phyloP scores from a whole-genome alignment of 2,888 invertebrate genomes.

The Tiphia femorata region DNA sequence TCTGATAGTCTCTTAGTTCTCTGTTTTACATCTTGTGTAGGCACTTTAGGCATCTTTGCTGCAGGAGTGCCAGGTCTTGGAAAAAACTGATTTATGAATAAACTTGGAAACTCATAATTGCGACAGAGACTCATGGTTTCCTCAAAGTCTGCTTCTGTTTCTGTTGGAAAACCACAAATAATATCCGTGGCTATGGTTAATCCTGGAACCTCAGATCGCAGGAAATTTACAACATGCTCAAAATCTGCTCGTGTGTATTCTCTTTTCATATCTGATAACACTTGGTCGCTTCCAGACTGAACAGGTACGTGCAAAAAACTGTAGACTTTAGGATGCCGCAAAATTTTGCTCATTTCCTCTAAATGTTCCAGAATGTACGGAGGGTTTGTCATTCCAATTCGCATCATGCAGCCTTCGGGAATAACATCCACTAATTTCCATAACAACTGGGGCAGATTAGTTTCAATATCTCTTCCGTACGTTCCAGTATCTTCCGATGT shows the following conservation, averaged over 20 bases:
- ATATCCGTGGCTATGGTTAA: slow-evolving; percentile 97
- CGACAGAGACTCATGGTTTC: slow-evolving; percentile 87
- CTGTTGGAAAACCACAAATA: slow-evolving; percentile 98
- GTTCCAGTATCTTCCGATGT: slow-evolving; percentile 99
- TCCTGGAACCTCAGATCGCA: slow-evolving; percentile 85
- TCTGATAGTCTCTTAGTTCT: slow-evolving; percentile 91
- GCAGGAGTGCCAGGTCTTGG: slow-evolving; percentile 97
- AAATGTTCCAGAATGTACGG: slow-evolving; percentile 97
- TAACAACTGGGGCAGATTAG: slow-evolving; percentile 87
- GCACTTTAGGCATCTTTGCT: slow-evolving; percentile 87
- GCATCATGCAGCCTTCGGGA: slow-evolving; percentile 81
- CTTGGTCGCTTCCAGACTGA: slow-evolving; percentile 96
- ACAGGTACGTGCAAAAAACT: slow-evolving; percentile 98
- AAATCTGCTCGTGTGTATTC: slow-evolving; percentile 95
- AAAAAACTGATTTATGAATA: slow-evolving; percentile 99
- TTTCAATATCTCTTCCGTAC: slow-evolving; percentile 95
- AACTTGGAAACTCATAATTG: slow-evolving; percentile 89
- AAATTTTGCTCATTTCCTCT: slow-evolving; percentile 87
- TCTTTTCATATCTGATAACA: slow-evolving; percentile 94
- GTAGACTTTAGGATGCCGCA: slow-evolving; percentile 91
- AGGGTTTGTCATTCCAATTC: slow-evolving; percentile 98
- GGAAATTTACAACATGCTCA: slow-evolving; percentile 86
- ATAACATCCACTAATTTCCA: slow-evolving; percentile 86
- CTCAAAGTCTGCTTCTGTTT: slow-evolving; percentile 90
- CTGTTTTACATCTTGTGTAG: slow-evolving; percentile 88